Evolutionary conservation across 1,140 invertebrate genomes (phyloP).

Genomic region (Pogonognathellus flavescens): DNA sequence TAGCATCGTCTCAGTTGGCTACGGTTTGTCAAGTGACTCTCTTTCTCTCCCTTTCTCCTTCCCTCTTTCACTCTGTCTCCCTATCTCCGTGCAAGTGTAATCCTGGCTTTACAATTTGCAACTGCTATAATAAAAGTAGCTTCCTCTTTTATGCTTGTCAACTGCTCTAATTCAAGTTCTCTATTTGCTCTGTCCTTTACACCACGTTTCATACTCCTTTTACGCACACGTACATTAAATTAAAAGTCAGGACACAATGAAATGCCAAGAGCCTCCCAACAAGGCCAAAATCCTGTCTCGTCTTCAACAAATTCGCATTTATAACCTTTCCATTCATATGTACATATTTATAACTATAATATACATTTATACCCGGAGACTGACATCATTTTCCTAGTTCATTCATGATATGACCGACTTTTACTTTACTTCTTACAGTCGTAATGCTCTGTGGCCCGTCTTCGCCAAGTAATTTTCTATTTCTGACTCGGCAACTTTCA

Average conservation of each 20-base stretch:
- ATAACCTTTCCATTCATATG: background rate
- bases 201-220: background rate
- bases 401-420: slow-evolving; percentile 1
- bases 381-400: background rate
- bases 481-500: slow-evolving; percentile 28
- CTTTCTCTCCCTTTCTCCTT: background rate
- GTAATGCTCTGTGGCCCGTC: background rate
- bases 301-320: background rate
- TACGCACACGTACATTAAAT: slow-evolving; percentile 22
- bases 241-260: slow-evolving; percentile 46
- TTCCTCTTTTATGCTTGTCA: slow-evolving; percentile 11
- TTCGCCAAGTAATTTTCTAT: background rate
- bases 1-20: background rate
- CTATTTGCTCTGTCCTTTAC: background rate
- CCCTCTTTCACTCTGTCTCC: background rate
- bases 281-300: slow-evolving; percentile 15
- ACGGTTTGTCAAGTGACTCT: background rate
- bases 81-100: slow-evolving; percentile 8
- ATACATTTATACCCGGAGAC: slow-evolving; percentile 21
- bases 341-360: background rate
- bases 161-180: slow-evolving; percentile 19
- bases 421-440: slow-evolving; percentile 5
- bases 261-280: slow-evolving; percentile 27
- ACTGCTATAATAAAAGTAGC: slow-evolving; percentile 37
- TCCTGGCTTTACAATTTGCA: slow-evolving; percentile 31